Base-by-base conservation (phyloP, 2,797 vertebrate species). In the Adrianichthys oophorus region DNA sequence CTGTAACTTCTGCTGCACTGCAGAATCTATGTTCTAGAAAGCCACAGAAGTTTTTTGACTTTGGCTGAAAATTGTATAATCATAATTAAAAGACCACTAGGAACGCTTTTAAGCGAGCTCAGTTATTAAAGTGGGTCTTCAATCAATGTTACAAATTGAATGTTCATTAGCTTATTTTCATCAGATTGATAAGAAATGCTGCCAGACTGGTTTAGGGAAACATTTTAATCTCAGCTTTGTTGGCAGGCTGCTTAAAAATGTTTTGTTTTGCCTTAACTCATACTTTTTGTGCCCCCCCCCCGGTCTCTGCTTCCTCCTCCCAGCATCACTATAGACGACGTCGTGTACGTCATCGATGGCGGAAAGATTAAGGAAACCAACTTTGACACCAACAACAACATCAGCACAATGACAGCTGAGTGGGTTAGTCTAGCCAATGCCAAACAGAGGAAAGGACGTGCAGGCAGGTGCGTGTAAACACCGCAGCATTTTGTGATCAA, bases 361-460 rank as follows among this genome's bases (percentile, higher is more conserved):
- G 97, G 98, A 5, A 98, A 99, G 72, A 98, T 99, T 65, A 99
- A 99, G 72, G 97, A 99, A 79, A 99, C 98, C 15, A 91, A 98
- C 88, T 99, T 96, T 59, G 98, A 99, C 88, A 96, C 94, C 0
- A 94, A 96, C 79, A 99, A 98, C 90, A 98, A 97, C 90, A 99
- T 99, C 68, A 97, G 95, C 79, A 99, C 97, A 0, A 95, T 99
- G 96, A 89, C 93, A 0, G 94, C 96, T 0, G 98, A 99, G 85
- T 99, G 98, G 97, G 98, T 99, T 56, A 99, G 98, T 83, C 90
- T 95, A 79, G 98, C 98, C 44, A 99, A 98, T 7, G 95, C 95
- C 78, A 98, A 98, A 69, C 97, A 99, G 87, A 94, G 98, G 88
- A 98, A 92, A 84, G 98, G 98, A 4, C 94, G 98, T 7, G 96